Evolutionary conservation across 2,888 invertebrate genomes (phyloP), one percentile per base, ranked within the genome.

Genomic region (Chironomus riparius): DNA sequence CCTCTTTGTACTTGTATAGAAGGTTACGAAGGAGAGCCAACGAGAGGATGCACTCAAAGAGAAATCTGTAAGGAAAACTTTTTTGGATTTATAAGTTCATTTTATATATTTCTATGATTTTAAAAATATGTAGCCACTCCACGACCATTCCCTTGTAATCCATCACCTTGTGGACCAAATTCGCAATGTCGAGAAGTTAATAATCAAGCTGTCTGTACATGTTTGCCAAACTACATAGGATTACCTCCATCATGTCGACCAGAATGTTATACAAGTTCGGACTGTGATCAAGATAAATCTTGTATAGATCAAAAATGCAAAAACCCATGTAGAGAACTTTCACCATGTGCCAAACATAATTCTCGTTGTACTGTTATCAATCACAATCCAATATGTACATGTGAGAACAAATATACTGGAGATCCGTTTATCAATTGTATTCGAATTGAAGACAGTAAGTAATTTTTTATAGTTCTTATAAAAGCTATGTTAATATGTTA

Each of bases 1-100:
- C 92, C 92, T 78, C 88, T 89, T 80, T 93, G 93, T 83, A 86
- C 87, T 81, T 93, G 93, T 84, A 86, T 90, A 77, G 86, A 88
- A 80, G 91, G 91, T 81, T 90, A 87, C 83, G 88, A 87, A 78
- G 92, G 92, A 80, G 90, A 92, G 83, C 89, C 92, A 80, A 87
- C 91, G 81, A 85, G 87, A 82, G 86, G 89, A 82, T 92, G 92
- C 82, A 84, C 78, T 0, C 77, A 80, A 0, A 78, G 80, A 50
- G 82, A 83, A 78, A 80, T 82, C 3, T 82, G 82, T 78, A 78
- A 75, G 74, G 13, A 2, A 28, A 38, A 28, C 22, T 24, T 24
- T n/a, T n/a, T n/a, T n/a, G n/a, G n/a, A n/a, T n/a, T n/a, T n/a
- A n/a, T n/a, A n/a, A n/a, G n/a, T n/a, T n/a, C n/a, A n/a, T n/a